Evolutionary conservation across 2,888 invertebrate species (phyloP).

Genomic region (Tipula unca): DNA sequence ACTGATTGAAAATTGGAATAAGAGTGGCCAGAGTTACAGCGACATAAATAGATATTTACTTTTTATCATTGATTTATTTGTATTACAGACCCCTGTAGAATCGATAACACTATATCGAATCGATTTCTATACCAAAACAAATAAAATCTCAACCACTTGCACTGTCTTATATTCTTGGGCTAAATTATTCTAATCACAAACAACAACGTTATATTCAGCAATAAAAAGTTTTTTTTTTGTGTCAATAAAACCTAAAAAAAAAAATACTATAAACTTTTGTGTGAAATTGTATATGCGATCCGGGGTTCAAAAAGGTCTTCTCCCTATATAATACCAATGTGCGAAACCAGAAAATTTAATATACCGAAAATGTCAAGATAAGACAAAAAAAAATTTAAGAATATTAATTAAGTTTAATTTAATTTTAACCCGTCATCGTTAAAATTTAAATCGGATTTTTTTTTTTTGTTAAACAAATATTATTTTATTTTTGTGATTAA

Average conservation of each 20-base stretch:
- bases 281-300: background rate
- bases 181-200: background rate
- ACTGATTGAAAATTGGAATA: too few species aligned
- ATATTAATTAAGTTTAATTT: constrained; percentile 14
- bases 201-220: background rate
- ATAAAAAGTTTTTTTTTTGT: background rate
- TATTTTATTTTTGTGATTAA: background rate
- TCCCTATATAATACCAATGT: background rate
- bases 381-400: background rate
- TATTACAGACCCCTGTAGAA: too few species aligned
- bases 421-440: background rate
- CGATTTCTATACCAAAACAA: background rate
- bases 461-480: background rate
- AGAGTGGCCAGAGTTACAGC: too few species aligned
- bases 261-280: background rate
- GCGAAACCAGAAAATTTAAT: background rate
- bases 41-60: too few species aligned
- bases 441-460: background rate
- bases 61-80: too few species aligned
- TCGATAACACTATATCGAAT: background rate
- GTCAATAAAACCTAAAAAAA: background rate
- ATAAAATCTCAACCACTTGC: background rate
- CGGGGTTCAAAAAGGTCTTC: background rate
- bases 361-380: background rate
- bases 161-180: background rate